Evolutionary conservation across 2,113 vertebrate genomes (phyloP).

Genomic region (Ursus arctos): DNA sequence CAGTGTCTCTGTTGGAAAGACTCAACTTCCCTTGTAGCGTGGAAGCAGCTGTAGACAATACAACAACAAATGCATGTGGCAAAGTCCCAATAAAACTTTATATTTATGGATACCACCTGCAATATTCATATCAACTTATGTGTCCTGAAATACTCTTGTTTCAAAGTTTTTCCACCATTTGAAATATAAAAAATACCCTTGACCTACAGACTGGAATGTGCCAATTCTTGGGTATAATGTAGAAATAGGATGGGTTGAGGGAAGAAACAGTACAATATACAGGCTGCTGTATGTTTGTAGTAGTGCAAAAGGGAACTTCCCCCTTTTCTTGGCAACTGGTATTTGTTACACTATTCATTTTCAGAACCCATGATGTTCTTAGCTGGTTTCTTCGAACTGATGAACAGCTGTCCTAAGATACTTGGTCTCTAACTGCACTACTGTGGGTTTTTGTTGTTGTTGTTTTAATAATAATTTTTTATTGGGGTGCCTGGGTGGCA

Average conservation of each 20-base stretch:
- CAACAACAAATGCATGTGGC: neutral
- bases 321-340: neutral
- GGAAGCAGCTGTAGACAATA: neutral
- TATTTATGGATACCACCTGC: neutral
- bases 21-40: neutral
- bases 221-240: neutral
- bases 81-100: neutral
- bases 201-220: neutral
- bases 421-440: neutral
- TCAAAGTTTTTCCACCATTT: neutral
- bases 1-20: neutral
- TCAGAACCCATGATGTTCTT: constrained; percentile 3
- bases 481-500: too few relatives aligned
- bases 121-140: neutral
- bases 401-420: constrained; percentile 1
- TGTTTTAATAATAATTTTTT: too few relatives aligned
- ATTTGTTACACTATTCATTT: neutral
- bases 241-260: neutral
- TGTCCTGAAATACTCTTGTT: neutral
- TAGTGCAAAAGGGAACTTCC: neutral
- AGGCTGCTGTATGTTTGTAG: neutral
- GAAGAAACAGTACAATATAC: neutral
- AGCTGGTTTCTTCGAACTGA: constrained; percentile 24
- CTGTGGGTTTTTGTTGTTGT: too few relatives aligned
- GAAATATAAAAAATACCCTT: neutral